A percentile compares a stretch with the other conserved stretches of the same genome.
These are phyloP conservation scores for Drepanosiphum platanoidis DNA, from an alignment of 2,888 invertebrate genomes.

Conservation along the genomic window DNA sequence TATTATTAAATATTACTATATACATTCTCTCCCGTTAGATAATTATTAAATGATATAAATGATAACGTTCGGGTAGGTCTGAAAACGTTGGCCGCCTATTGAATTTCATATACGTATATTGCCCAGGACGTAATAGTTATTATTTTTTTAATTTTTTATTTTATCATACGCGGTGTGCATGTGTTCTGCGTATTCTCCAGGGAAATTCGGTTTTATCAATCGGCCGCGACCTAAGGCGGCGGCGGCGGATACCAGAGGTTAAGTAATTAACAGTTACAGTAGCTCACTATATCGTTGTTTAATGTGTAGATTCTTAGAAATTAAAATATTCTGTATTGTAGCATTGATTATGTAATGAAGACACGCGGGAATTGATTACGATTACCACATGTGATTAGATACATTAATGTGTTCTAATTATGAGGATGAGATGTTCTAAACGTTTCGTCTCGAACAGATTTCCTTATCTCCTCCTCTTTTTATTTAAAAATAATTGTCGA, in stretches of 20 bases:
- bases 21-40: not conserved
- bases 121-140: not conserved
- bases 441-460: no score
- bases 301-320: not conserved
- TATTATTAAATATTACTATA: not conserved
- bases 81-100: slow-evolving; percentile 8
- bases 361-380: not conserved
- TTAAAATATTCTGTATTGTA: not conserved
- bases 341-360: not conserved
- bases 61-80: not conserved
- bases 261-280: not conserved
- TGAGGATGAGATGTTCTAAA: no score
- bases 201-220: not conserved
- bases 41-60: not conserved
- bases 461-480: no score
- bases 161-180: not conserved
- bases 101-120: not conserved
- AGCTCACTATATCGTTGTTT: not conserved
- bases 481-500: no score
- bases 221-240: not conserved
- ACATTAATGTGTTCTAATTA: no score
- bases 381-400: not conserved
- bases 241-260: no score
- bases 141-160: no score
- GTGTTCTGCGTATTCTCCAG: not conserved